Base-by-base conservation (phyloP, 2,113 vertebrate genomes). In the Sphyrna mokarran region DNA sequence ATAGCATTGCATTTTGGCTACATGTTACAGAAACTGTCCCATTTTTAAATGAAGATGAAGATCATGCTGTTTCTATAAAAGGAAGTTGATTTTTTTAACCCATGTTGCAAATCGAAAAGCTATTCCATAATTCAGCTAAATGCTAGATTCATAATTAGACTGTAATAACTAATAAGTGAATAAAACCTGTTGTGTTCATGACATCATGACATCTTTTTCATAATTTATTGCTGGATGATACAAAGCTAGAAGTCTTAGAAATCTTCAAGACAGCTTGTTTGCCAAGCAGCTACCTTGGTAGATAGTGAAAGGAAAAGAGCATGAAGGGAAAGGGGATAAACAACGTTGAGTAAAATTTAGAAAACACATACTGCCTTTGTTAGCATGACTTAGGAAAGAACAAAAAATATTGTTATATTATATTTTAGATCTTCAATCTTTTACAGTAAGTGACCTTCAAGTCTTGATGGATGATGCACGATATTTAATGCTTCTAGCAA, bases 401-500 rank as follows among this genome's bases (percentile, higher is more conserved):
- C 14, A 33, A 26, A 78, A 40, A 83, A 20, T 37, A 11, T 80
- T 80, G 37, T 80, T 26, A 70, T 70, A 23, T 37, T n/a, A 5
- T 83, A 83, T 40, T 83, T 91, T 33, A 18, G 26, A 63, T 63
- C 33, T 91, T 91, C 43, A 95, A 95, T 96, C 26, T 96, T 91
- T 96, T 96, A 18, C 70, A 99, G 99, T 97, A 95, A 98, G 98
- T 96, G 98, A 99, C 89, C 97, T 99, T 48, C 97, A 97, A 13
- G 97, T 97, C 29, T 98, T 99, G 95, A 98, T 98, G 96, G 98
- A 99, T 90, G 98, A 99, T 96, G 98, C 98, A 91, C 98, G 98
- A 91, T 98, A 98, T 96, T 98, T 98, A 26, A 97, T 99, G 96
- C 98, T 99, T 96, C 97, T 99, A 96, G 98, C 98, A 96, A 99